Base-by-base conservation (phyloP, 2,113 vertebrate species). In the Cyprinodon tularosa region DNA sequence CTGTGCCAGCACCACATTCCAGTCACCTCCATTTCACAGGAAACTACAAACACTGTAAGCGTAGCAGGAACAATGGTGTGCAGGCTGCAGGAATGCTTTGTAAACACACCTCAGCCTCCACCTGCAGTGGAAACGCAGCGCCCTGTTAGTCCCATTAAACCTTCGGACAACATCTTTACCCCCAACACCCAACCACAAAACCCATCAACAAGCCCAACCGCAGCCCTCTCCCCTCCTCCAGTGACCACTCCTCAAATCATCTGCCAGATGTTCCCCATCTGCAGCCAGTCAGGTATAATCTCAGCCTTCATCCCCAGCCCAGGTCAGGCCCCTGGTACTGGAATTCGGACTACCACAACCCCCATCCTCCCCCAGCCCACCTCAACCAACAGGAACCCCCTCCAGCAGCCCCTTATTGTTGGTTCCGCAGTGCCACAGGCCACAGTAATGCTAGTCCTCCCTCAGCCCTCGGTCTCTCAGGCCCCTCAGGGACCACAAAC, bases 251-350 rank as follows among this genome's bases (percentile, higher is more conserved):
- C 96, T 66, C 95, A 96, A 0, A 94, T 99, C 88, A 93, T 99
- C 83, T 99, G 97, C 93, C 98, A 99, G 47, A 97, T 99, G 96
- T 95, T 98, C 88, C 97, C 97, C 3, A 82, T 98, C 65, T 92
- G 88, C 63, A 93, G 93, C 87, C 96, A 95, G 61, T 93, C 94
- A 5, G 90, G 95, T 67, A 86, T 96, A 87, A 92, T 99, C 62
- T 94, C 97, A 12, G 94, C 96, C 2, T 96, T 98, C 62, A 91
- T 97, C 84, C 97, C 96, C 68, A 85, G 95, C n/a, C 74, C 96
- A 0, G 20, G 94, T 73, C 94, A 92, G 62, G 82, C 91, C 0
- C 84, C 93, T 68, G 66, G 78, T 0, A 44, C 90, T 63, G 87
- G 94, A 1, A 69, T 95, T 84, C 96, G 95, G 45, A 94, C 90